Base-by-base conservation (phyloP, 2,113 vertebrate species). In the Perca fluviatilis region DNA sequence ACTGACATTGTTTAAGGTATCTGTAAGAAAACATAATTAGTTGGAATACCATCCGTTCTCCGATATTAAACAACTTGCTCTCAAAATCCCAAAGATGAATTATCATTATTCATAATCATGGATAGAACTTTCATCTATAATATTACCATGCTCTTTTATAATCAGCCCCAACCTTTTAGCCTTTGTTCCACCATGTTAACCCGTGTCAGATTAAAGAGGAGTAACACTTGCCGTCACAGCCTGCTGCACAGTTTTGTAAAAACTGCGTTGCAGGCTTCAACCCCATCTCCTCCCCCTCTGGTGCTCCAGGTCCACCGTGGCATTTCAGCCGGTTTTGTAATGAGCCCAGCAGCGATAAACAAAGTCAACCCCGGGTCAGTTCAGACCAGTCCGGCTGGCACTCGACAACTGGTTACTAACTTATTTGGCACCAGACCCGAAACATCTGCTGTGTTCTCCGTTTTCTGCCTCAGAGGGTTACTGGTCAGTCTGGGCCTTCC, bases 391-490 rank as follows among this genome's bases (percentile, higher is more conserved):
- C 79, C 82, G 82, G 76, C 73, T 73, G 80, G 65, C 71, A 16
- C 33, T 60, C 67, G 56, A 61, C 79, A 62, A 80, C 68, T 64
- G 63, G 84, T 82, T 79, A 88, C 89, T 70, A 82, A 89, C 68
- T 83, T 70, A 66, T 85, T 72, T 92, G 87, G 84, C 77, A 83
- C 8, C 64, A 21, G 40, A 80, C n/a, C n/a, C 15, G 46, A 72
- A 89, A 90, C 89, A 91, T 93, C 89, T 93, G 89, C 81, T 88
- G 47, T 51, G 77, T 76, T 87, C 58, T 50, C 58, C 40, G 72
- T 79, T 88, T 82, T 65, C 70, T 75, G 83, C 78, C 78, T 83
- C 78, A 30, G 14, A 85, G 77, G 64, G 67, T 81, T 47, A 68
- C 70, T 74, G 79, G 50, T 90, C 69, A 63, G 86, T 49, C 80